phyloP scores from a whole-genome alignment of 1,140 invertebrate genomes.

The Bombus superbus region DNA sequence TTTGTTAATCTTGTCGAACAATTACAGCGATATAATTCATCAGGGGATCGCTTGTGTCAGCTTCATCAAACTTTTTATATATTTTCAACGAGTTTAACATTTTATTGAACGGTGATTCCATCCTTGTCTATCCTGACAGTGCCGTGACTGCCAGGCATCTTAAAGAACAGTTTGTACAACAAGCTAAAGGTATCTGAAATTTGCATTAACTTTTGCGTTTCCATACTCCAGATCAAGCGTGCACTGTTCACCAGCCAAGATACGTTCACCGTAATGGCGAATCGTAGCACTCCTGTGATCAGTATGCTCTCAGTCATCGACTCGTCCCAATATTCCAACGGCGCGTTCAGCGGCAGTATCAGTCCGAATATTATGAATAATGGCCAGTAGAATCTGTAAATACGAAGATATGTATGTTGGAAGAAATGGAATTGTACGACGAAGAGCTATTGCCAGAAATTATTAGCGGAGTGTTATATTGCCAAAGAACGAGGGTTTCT shows the following conservation, averaged over 20 bases:
- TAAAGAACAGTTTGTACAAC: constrained; percentile 71
- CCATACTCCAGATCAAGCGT: constrained; percentile 87
- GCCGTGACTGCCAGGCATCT: constrained; percentile 75
- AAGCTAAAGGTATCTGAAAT: constrained; percentile 70
- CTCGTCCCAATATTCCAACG: constrained; percentile 90
- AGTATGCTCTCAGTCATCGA: constrained; percentile 84
- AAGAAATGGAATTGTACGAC: neutral
- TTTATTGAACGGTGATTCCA: constrained; percentile 60
- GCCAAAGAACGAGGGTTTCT: too few species aligned
- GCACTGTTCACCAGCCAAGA: constrained; percentile 89
- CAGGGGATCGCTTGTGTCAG: neutral
- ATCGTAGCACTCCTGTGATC: constrained; percentile 87
- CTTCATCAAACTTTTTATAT: neutral
- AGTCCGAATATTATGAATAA: constrained; percentile 86
- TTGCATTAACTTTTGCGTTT: constrained; percentile 87
- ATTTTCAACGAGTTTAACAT: neutral
- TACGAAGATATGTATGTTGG: neutral
- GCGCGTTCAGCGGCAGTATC: constrained; percentile 88
- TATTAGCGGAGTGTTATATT: neutral
- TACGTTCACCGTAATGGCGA: constrained; percentile 84
- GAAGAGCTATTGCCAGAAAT: neutral
- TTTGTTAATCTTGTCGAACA: neutral
- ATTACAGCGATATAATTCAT: neutral
- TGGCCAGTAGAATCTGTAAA: constrained; percentile 87
- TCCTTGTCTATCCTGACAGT: constrained; percentile 71